phyloP scores from a whole-genome alignment of 2,113 vertebrate genomes.

The Dolichallabes microphthalmus region DNA sequence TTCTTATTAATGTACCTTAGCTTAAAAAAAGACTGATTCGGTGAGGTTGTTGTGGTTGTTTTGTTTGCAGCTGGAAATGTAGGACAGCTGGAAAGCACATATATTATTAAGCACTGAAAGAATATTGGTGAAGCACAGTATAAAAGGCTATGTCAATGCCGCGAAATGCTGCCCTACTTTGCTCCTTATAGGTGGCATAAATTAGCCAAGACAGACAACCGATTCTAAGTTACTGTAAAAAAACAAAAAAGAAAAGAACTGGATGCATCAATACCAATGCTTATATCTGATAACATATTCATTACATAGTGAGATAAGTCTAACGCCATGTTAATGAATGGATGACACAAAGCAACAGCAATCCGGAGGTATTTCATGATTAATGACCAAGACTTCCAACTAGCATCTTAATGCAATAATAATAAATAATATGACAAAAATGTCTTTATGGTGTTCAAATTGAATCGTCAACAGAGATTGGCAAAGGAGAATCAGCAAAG shows the following conservation, averaged over 20 bases:
- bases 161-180: constrained; percentile 46
- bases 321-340: neutral
- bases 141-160: constrained; percentile 26
- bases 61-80: constrained; percentile 50
- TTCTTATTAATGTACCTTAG: constrained; percentile 33
- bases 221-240: neutral
- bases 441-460: neutral
- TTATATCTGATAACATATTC: too few relatives aligned
- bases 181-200: constrained; percentile 45
- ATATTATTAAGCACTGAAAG: constrained; percentile 49
- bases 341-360: neutral
- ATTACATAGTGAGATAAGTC: neutral
- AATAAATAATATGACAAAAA: neutral
- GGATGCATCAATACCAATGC: neutral
- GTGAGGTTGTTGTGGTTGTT: constrained; percentile 27
- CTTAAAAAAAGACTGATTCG: constrained; percentile 44
- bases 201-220: constrained; percentile 23
- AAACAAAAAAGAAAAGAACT: neutral
- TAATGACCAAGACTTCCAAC: neutral
- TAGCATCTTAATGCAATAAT: neutral
- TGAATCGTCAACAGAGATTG: neutral
- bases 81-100: constrained; percentile 61
- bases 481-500: neutral
- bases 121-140: constrained; percentile 58
- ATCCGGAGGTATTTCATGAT: neutral